A percentile compares a stretch with the other conserved stretches of the same genome.
Conservation (phyloP, 2,888 invertebrate genomes). For the Rhopalosiphum nymphaeae region DNA sequence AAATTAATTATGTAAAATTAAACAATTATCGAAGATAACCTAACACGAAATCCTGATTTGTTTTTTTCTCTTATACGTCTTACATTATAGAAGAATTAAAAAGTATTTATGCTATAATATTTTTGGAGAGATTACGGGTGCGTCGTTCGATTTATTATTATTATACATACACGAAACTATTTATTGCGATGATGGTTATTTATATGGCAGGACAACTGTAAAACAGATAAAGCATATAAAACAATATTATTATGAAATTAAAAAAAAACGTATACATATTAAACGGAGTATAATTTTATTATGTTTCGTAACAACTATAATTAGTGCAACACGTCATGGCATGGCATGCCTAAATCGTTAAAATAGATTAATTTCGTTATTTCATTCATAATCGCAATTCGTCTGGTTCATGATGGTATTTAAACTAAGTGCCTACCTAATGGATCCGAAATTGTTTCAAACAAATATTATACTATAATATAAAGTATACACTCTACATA, state of each 20-base stretch:
- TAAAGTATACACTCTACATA: background rate
- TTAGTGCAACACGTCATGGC: conserved; percentile 37
- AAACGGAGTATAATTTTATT: conserved; percentile 25
- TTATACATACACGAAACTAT: background rate
- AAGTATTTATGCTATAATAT: background rate
- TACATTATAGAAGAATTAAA: background rate
- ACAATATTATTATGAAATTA: conserved; percentile 31
- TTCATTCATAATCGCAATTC: background rate
- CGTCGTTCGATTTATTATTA: background rate
- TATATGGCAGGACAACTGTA: conserved; percentile 27
- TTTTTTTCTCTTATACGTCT: background rate
- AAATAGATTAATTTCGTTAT: conserved; percentile 22
- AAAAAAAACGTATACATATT: background rate
- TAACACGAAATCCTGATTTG: background rate
- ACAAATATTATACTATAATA: background rate
- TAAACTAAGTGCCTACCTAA: background rate
- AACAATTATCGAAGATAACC: background rate
- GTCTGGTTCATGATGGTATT: background rate
- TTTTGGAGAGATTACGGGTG: conserved; percentile 4
- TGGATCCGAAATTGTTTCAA: background rate
- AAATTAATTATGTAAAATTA: background rate
- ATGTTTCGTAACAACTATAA: conserved; percentile 39
- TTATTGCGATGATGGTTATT: conserved; percentile 23
- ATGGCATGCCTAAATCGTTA: background rate
- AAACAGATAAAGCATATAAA: conserved; percentile 5